phyloP scores from a whole-genome alignment of 2,888 invertebrate species.

The Stenodera caucasica region DNA sequence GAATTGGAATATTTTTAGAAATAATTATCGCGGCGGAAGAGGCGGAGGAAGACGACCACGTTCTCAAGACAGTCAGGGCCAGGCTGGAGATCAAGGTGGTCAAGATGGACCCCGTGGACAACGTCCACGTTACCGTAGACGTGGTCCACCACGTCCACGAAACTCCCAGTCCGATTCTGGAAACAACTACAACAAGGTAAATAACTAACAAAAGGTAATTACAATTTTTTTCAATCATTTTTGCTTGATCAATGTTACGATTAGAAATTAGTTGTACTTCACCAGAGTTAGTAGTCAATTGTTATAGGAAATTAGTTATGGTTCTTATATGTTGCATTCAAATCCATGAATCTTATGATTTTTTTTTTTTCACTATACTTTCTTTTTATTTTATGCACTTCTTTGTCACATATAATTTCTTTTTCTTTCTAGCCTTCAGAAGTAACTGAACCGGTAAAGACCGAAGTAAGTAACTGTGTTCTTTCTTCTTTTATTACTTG shows the following conservation, averaged over 20 bases:
- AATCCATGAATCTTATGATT: neutral
- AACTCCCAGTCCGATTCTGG: conserved; percentile 55
- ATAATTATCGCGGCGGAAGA: conserved; percentile 68
- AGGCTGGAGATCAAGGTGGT: conserved; percentile 55
- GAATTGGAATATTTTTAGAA: too few species aligned
- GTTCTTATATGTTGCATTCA: conserved; percentile 4
- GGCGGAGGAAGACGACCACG: conserved; percentile 60
- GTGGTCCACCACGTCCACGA: conserved; percentile 52
- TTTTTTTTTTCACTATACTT: conserved; percentile 8
- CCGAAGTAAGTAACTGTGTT: conserved; percentile 48
- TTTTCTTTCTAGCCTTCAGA: conserved; percentile 52
- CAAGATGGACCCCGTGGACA: conserved; percentile 46
- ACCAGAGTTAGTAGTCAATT: neutral
- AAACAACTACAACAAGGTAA: conserved; percentile 45
- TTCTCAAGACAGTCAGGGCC: conserved; percentile 59
- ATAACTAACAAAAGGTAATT: conserved; percentile 12
- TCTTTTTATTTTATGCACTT: conserved; percentile 23
- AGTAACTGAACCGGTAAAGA: conserved; percentile 50
- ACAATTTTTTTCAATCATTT: conserved; percentile 4
- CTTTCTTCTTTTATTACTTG: conserved; percentile 10
- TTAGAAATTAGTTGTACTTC: conserved; percentile 3
- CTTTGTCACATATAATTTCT: conserved; percentile 28
- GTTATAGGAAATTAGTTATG: neutral
- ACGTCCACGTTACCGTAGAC: conserved; percentile 56
- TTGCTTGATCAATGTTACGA: conserved; percentile 14